Evolutionary conservation across 2,888 invertebrate genomes (phyloP), one percentile per base, ranked within the genome.

Genomic region (Perizoma affinitatum): DNA sequence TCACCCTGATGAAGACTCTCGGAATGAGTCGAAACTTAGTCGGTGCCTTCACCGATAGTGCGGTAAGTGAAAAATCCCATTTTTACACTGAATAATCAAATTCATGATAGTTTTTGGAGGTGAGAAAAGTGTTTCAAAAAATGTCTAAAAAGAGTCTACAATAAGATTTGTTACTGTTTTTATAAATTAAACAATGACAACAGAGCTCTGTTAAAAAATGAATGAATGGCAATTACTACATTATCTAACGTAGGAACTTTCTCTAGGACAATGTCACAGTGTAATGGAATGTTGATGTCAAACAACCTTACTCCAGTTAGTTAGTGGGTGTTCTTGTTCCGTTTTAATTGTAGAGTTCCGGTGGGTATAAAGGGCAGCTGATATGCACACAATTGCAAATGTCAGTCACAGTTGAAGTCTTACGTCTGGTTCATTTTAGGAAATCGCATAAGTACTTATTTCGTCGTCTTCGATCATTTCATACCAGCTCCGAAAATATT

Each of bases 371-470:
- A 57, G 54, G 41, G 79, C 78, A 76, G 68, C 76, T 82, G 70
- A 87, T 87, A 84, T 82, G 75, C 84, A 87, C 83, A 87, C 86
- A 87, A 88, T 88, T 66, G 75, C 62, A 77, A 78, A 82, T 80
- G 80, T 72, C 81, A 72, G 69, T 78, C 79, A 78, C 61, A 66
- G 73, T 54, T 67, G 66, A 73, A 73, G 66, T 55, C 48, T 63
- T 40, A 56, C 53, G 62, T 69, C 65, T 62, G 70, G 67, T 74
- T 73, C 66, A 73, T 76, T 73, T 71, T 33, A 63, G 48, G 65
- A 66, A 71, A 69, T 66, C 67, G 72, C 71, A 66, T 59, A 62
- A 22, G 22, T 22, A 22, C 65, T 71, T 65, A 67, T 22, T 22
- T 65, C 57, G 61, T 52, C 55, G 36, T 55, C 66, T 70, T 35